These are phyloP conservation scores for Mormyrus iriodes DNA, from an alignment of 2,113 vertebrate species.

Conservation along the genomic window DNA sequence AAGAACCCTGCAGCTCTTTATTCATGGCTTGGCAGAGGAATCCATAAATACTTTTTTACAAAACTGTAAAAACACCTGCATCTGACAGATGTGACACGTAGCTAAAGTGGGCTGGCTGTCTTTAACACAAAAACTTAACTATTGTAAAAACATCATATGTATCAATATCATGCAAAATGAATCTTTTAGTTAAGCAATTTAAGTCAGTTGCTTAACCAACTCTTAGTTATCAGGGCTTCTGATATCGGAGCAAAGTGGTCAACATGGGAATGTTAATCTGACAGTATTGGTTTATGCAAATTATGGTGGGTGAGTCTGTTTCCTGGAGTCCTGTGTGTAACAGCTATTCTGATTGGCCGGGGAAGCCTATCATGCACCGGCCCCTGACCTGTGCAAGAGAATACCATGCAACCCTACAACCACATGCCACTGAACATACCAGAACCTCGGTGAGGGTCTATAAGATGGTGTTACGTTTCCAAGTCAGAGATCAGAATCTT, in stretches of 20 bases:
- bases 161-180: neutral
- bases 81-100: neutral
- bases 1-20: neutral
- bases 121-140: neutral
- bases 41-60: neutral
- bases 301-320: neutral
- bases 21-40: neutral
- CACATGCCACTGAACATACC: conserved; percentile 24
- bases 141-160: neutral
- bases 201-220: neutral
- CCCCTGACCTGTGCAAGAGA: conserved; percentile 14
- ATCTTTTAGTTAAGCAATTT: neutral
- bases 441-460: neutral
- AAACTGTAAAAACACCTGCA: neutral
- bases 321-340: neutral
- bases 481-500: neutral
- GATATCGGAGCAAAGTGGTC: neutral
- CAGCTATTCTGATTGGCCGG: conserved; percentile 26
- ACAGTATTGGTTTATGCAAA: conserved; percentile 18
- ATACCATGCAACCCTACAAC: conserved; percentile 56
- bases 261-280: conserved; percentile 5
- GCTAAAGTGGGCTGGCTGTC: neutral
- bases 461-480: neutral
- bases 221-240: neutral
- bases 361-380: conserved; percentile 21